phyloP scores from a whole-genome alignment of 2,888 invertebrate species.

The Athalia cordata region DNA sequence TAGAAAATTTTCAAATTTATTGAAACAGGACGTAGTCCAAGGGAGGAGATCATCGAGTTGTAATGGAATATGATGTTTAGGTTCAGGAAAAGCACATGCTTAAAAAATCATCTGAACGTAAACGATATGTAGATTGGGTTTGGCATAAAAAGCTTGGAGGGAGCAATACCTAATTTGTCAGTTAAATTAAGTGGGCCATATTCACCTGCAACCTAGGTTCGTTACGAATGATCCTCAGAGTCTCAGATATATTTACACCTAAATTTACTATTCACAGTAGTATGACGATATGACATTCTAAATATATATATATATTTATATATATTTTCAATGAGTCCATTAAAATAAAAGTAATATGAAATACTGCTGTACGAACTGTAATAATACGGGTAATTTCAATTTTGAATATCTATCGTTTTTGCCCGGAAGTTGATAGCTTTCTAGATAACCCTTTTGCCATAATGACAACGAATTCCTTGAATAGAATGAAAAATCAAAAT shows the following conservation, averaged over 20 bases:
- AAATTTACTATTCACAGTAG: constrained; percentile 60
- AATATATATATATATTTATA: constrained; percentile 4
- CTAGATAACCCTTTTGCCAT: not conserved
- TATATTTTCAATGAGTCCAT: constrained; percentile 14
- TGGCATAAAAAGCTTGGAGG: no score
- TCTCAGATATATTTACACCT: constrained; percentile 60
- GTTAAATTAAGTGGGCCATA: constrained; percentile 13
- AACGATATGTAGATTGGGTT: no score
- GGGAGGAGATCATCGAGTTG: no score
- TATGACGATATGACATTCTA: constrained; percentile 53
- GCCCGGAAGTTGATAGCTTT: constrained; percentile 28
- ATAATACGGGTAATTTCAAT: constrained; percentile 39
- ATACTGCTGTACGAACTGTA: constrained; percentile 44
- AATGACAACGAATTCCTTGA: not conserved
- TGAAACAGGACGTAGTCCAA: no score
- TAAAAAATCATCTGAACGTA: no score
- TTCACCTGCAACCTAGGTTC: constrained; percentile 35
- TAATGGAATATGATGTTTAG: no score
- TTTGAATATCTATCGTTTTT: not conserved
- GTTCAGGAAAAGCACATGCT: no score
- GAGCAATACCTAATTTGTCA: not conserved
- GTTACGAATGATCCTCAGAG: constrained; percentile 48
- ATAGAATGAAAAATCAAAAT: not conserved
- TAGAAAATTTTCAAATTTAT: no score
- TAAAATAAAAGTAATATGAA: constrained; percentile 40